These are phyloP conservation scores for Desmophyllum pertusum DNA, from an alignment of 92 coral and sea anemone species.

Conservation along the genomic window DNA sequence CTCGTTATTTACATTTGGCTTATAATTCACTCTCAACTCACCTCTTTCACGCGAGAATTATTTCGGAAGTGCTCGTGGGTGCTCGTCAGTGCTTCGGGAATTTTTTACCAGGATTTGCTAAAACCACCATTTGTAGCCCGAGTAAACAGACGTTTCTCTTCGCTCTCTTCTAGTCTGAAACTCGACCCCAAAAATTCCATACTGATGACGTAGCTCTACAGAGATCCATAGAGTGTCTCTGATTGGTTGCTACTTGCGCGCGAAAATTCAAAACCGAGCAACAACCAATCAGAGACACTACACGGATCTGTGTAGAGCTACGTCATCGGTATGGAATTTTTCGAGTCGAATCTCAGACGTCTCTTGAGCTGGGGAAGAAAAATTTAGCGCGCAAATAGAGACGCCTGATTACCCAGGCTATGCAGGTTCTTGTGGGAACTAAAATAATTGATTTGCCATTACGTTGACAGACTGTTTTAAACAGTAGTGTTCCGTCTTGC, in stretches of 20 bases:
- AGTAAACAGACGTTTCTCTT: not conserved
- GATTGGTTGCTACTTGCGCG: not conserved
- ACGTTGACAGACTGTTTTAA: too few species aligned
- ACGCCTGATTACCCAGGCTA: not conserved
- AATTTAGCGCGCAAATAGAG: not conserved
- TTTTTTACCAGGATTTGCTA: not conserved
- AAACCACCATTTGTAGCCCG: not conserved
- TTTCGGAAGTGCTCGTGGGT: not conserved
- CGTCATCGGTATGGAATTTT: too few species aligned
- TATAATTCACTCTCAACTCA: not conserved
- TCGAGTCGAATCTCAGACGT: too few species aligned
- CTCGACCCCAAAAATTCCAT: too few species aligned
- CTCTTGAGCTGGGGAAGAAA: too few species aligned
- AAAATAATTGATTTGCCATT: not conserved
- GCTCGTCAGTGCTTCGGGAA: not conserved
- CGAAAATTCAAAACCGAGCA: not conserved
- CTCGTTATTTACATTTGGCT: not conserved
- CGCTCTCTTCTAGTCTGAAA: too few species aligned
- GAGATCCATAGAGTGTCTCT: not conserved
- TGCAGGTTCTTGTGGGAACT: not conserved
- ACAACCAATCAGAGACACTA: not conserved
- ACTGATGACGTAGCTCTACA: too few species aligned
- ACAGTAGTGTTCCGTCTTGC: not conserved
- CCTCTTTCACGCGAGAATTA: not conserved
- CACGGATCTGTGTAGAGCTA: not conserved